These are phyloP conservation scores for Acipenser ruthenus DNA, from an alignment of 2,797 vertebrate species.

Conservation along the genomic window DNA sequence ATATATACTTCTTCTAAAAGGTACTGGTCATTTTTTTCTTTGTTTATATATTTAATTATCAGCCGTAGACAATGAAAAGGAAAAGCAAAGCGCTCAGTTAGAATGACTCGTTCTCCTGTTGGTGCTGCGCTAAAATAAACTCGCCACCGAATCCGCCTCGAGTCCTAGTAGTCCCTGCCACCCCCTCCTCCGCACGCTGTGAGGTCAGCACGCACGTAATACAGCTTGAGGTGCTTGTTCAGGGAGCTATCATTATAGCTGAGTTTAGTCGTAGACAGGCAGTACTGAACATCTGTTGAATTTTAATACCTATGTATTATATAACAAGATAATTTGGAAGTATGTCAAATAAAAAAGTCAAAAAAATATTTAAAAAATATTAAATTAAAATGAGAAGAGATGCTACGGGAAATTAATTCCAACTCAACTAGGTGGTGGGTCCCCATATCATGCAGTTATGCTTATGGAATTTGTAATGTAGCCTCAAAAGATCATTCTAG, in stretches of 20 bases:
- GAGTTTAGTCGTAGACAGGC: constrained; percentile 23
- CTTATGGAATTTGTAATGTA: neutral
- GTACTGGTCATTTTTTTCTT: constrained; percentile 26
- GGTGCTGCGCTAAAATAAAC: constrained; percentile 58
- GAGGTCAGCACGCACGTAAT: constrained; percentile 68
- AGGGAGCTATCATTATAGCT: constrained; percentile 46
- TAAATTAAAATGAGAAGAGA: neutral
- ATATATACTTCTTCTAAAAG: constrained; percentile 46
- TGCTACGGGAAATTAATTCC: neutral
- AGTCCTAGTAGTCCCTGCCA: constrained; percentile 59
- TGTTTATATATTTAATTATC: constrained; percentile 33
- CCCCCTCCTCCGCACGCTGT: constrained; percentile 56
- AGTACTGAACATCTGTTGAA: constrained; percentile 50
- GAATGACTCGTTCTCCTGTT: constrained; percentile 44
- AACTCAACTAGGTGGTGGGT: constrained; percentile 3
- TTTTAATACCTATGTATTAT: constrained; percentile 56
- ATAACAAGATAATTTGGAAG: constrained; percentile 36
- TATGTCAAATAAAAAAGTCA: constrained; percentile 2
- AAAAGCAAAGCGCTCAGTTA: constrained; percentile 51
- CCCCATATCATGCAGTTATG: neutral
- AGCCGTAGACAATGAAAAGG: constrained; percentile 59
- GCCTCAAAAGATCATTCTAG: constrained; percentile 3
- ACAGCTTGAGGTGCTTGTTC: constrained; percentile 51
- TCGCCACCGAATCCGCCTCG: constrained; percentile 50
- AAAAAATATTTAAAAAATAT: neutral